phyloP scores from a whole-genome alignment of 2,888 invertebrate genomes.

The Nemapogon koenigi region DNA sequence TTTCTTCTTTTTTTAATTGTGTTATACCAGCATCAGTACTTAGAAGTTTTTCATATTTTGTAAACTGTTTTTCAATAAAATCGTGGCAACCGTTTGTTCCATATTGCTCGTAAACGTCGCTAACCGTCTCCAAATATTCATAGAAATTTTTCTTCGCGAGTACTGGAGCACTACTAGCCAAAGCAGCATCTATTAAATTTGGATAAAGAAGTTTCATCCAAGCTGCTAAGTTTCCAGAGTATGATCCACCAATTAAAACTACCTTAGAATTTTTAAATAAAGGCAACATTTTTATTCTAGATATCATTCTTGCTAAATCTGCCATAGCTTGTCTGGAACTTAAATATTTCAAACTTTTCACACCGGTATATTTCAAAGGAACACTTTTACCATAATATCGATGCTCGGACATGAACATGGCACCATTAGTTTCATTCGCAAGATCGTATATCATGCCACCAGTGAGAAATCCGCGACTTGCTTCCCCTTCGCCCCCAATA shows the following conservation, averaged over 20 bases:
- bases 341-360: conserved; percentile 34
- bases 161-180: conserved; percentile 49
- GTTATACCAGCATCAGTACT: conserved; percentile 29
- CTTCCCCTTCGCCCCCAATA: conserved; percentile 39
- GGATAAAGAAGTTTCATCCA: conserved; percentile 47
- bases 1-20: conserved; percentile 34
- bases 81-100: conserved; percentile 33
- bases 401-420: conserved; percentile 38
- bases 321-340: conserved; percentile 43
- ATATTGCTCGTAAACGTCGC: conserved; percentile 36
- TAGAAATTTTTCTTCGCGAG: conserved; percentile 44
- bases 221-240: conserved; percentile 47
- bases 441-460: conserved; percentile 39
- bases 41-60: conserved; percentile 30
- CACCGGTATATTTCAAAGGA: conserved; percentile 30
- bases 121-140: conserved; percentile 45
- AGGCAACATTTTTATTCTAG: conserved; percentile 25
- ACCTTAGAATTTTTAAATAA: conserved; percentile 34
- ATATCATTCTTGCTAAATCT: conserved; percentile 34
- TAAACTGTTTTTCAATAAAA: conserved; percentile 29
- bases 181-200: conserved; percentile 39
- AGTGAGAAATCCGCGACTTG: conserved; percentile 28
- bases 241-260: conserved; percentile 46
- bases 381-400: conserved; percentile 48
- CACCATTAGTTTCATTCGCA: conserved; percentile 46